Conservation (phyloP, 2,888 invertebrate species). For the Antheraea yamamai region DNA sequence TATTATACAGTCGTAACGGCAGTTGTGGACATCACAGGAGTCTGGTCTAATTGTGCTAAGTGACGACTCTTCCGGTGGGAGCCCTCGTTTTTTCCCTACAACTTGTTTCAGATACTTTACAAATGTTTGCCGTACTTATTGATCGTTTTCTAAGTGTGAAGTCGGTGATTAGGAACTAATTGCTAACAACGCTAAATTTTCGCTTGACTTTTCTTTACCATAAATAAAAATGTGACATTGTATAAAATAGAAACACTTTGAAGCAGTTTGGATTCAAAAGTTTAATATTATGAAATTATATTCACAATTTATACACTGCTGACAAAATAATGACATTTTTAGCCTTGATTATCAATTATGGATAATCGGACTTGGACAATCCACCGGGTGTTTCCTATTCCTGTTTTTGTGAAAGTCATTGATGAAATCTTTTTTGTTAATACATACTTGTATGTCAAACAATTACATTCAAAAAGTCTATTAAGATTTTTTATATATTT, state of each 20-base stretch:
- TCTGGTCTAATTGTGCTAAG: slow-evolving; percentile 54
- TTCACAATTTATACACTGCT: background rate
- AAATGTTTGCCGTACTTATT: slow-evolving; percentile 18
- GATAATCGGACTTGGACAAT: background rate
- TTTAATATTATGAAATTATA: background rate
- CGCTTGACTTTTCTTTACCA: slow-evolving; percentile 6
- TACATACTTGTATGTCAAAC: background rate
- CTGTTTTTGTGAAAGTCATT: background rate
- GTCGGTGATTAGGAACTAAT: slow-evolving; percentile 15
- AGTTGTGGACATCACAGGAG: slow-evolving; percentile 35
- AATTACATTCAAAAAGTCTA: background rate
- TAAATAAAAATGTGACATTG: background rate
- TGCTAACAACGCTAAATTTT: slow-evolving; percentile 12
- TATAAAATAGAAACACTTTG: background rate
- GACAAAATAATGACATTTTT: background rate
- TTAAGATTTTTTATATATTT: background rate
- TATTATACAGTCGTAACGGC: slow-evolving; percentile 26
- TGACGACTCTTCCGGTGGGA: slow-evolving; percentile 50
- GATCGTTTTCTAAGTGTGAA: slow-evolving; percentile 17
- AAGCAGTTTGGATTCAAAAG: background rate
- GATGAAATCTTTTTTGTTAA: background rate
- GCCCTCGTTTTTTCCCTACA: slow-evolving; percentile 33
- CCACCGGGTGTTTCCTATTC: background rate
- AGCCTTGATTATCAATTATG: background rate
- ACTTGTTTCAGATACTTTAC: slow-evolving; percentile 23